Base-by-base conservation (phyloP, 2,797 vertebrate species). In the Sphenopsis melanotis region DNA sequence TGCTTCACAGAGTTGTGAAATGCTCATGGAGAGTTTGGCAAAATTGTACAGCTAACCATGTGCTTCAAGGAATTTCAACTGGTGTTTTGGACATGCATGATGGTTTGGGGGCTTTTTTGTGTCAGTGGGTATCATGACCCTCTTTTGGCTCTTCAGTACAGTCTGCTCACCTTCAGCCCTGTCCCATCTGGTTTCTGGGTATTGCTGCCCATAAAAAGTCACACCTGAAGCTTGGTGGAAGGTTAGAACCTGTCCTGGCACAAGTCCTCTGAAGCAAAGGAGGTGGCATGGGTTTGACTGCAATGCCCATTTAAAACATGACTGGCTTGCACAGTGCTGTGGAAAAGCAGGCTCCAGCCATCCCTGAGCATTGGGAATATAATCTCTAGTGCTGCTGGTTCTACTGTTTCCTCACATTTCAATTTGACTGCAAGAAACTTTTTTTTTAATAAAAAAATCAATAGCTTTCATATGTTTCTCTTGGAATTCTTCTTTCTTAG, bases 1-100 rank as follows among this genome's bases (percentile, higher is more conserved):
- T 83, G 55, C 83, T 96, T 88, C 85, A 34, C 83, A 30, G 82
- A 85, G 60, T 93, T 95, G 76, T 57, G 85, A 91, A 94, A 91
- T 70, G 85, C 70, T 91, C 20, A 2, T 49, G 75, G 76, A 49
- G 37, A 64, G 66, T 59, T 77, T 52, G 60, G 83, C 66, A 86
- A 82, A 86, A 91, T 77, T 74, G 87, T 47, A 47, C 20, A 10
- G n/a, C 70, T 78, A 74, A n/a, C 55, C 1, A 0, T 26, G 22
- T 66, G 36, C 44, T 94, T 42, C 52, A 56, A 69, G 77, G 55
- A 93, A 64, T 50, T 44, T 27, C 36, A 79, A 1, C 34, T 70
- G 56, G 10, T 69, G 29, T 44, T 93, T 66, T 68, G 55, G 90
- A 22, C 6, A 15, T n/a, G 26, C 15, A 9, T 30, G 23, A 21